Base-by-base conservation (phyloP, 2,888 invertebrate genomes). In the Palloptera scutellata region DNA sequence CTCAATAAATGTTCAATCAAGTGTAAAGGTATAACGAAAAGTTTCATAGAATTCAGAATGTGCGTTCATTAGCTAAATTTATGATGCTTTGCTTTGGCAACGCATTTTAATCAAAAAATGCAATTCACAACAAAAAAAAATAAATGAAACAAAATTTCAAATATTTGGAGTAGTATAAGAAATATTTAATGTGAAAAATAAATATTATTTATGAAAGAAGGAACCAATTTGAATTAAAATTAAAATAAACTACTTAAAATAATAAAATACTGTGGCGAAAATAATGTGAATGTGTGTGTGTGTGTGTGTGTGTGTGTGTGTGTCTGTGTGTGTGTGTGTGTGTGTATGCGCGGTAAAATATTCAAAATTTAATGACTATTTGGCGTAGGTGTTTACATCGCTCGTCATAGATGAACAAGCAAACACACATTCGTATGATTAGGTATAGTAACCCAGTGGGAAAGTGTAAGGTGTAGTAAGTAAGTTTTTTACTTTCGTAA, bases 121-220 rank as follows among this genome's bases (percentile, higher is more conserved):
- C 30, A 30, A 30, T 30, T 30, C 2, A 30, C 3, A 30, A 6
- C 2, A 30, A 6, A 30, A 30, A 57, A 19, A 13, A 61, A 54
- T n/a, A n/a, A n/a, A n/a, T n/a, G n/a, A n/a, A n/a, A n/a, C n/a
- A n/a, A n/a, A n/a, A n/a, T n/a, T 30, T 30, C 30, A 54, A 66
- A 53, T 59, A 66, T 54, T 66, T 48, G 54, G 54, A 40, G 5
- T 63, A 40, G 5, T 63, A 67, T 69, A 55, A 60, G 55, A 57
- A 58, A 66, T 64, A 64, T 66, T 66, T 66, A 61, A 52, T 69
- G 41, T 17, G 51, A 48, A 13, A 45, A 59, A 59, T 59, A 67
- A 67, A 60, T 59, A 54, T 67, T 67, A 64, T 64, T 67, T 42
- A 60, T 64, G 63, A 67, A 59, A 63, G 55, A 51, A 67, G 62